Percentiles rank a stretch among this genome's conserved stretches.
phyloP scores from a whole-genome alignment of 2,797 vertebrate species.

The Tapera naevia region DNA sequence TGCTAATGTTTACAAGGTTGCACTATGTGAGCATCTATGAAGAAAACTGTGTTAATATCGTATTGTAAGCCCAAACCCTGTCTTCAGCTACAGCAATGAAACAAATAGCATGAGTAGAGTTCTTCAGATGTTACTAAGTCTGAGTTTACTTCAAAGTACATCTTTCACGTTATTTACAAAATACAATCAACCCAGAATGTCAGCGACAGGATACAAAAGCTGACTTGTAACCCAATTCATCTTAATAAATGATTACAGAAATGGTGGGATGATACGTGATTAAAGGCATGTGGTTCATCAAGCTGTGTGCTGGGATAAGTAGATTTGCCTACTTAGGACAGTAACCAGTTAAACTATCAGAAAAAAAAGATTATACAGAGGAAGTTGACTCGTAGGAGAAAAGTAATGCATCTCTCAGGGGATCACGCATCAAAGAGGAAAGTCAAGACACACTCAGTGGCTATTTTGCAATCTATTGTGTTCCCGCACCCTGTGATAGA shows the following conservation, averaged over 20 bases:
- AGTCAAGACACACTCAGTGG: not conserved
- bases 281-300: not conserved
- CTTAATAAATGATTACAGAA: not conserved
- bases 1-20: not conserved
- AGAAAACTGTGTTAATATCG: not conserved
- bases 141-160: not conserved
- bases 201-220: not conserved
- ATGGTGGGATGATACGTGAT: not conserved
- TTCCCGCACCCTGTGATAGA: not conserved
- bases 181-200: not conserved
- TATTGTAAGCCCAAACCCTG: not conserved
- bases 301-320: not conserved
- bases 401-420: not conserved
- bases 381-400: not conserved
- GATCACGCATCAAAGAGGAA: not conserved
- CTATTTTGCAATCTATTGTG: slow-evolving; percentile 12
- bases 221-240: not conserved
- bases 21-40: not conserved
- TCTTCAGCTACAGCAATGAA: not conserved
- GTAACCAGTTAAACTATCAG: not conserved
- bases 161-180: not conserved
- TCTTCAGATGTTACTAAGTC: not conserved
- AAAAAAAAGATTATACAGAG: not conserved
- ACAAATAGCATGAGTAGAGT: not conserved
- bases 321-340: not conserved